Percentiles rank a stretch among this genome's conserved stretches.
Evolutionary conservation across 2,888 invertebrate species (phyloP).

Genomic region (Rhabditoides inermis): DNA sequence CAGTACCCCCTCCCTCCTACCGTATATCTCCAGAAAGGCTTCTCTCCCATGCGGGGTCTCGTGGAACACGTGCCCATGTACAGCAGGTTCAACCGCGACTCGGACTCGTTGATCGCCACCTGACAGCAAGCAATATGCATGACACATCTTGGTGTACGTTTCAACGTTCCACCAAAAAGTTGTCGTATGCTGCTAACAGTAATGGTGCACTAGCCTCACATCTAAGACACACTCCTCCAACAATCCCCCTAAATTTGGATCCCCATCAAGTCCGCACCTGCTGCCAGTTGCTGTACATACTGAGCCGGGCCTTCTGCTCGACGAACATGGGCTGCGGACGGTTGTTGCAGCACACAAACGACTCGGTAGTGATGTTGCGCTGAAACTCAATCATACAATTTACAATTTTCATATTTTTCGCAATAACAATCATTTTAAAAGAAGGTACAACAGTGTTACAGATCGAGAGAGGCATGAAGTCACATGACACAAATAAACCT

Average conservation of each 20-base stretch:
- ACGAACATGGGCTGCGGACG: constrained; percentile 90
- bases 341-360: constrained; percentile 85
- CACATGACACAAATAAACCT: background rate
- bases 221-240: too few species aligned
- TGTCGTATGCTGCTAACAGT: background rate
- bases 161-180: background rate
- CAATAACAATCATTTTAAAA: too few species aligned
- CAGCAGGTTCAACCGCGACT: constrained; percentile 31
- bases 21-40: constrained; percentile 22
- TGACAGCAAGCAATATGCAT: too few species aligned
- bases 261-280: too few species aligned
- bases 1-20: constrained; percentile 19
- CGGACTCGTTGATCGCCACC: constrained; percentile 16
- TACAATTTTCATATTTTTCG: too few species aligned
- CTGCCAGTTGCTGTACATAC: constrained; percentile 89
- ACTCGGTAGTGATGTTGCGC: constrained; percentile 54
- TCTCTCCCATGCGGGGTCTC: constrained; percentile 19
- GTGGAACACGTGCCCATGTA: constrained; percentile 29
- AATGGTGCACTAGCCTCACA: background rate
- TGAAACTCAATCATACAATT: too few species aligned
- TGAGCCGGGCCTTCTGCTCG: constrained; percentile 63
- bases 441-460: too few species aligned
- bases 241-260: background rate
- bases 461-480: too few species aligned
- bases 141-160: too few species aligned